Percentiles rank a stretch among this genome's conserved stretches.
Conservation (phyloP, 2,113 vertebrate species). For the Chaetura pelagica region DNA sequence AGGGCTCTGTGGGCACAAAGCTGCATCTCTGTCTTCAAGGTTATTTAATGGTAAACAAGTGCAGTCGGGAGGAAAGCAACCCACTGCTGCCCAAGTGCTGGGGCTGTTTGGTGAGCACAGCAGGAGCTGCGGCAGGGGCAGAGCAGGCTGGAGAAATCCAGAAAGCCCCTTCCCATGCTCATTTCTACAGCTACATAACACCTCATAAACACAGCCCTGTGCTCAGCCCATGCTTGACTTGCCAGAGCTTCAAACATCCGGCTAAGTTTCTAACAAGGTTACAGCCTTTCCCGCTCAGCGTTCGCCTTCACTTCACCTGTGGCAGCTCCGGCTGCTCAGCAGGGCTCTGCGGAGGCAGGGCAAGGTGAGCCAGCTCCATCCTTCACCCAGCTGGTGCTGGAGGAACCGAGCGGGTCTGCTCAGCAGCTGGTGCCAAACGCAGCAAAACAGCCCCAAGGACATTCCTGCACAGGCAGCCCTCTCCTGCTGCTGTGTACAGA, state of each 20-base stretch:
- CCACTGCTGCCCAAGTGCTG: neutral
- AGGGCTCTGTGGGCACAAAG: neutral
- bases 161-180: neutral
- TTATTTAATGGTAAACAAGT: slow-evolving; percentile 40
- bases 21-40: neutral
- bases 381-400: neutral
- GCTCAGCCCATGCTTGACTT: neutral
- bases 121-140: neutral
- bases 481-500: neutral
- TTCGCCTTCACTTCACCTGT: neutral
- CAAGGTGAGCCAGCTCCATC: neutral
- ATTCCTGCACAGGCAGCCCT: fast-evolving
- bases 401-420: neutral
- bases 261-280: fast-evolving
- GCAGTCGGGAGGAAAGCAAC: neutral
- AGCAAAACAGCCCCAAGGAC: slow-evolving; percentile 2
- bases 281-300: neutral
- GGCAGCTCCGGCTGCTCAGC: fast-evolving
- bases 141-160: neutral
- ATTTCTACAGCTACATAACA: neutral
- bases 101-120: neutral
- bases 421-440: neutral
- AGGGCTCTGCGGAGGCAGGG: neutral
- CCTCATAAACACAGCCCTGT: fast-evolving
- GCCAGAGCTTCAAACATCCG: neutral